phyloP scores from a whole-genome alignment of 2,888 invertebrate genomes.

The Rhagium mordax region DNA sequence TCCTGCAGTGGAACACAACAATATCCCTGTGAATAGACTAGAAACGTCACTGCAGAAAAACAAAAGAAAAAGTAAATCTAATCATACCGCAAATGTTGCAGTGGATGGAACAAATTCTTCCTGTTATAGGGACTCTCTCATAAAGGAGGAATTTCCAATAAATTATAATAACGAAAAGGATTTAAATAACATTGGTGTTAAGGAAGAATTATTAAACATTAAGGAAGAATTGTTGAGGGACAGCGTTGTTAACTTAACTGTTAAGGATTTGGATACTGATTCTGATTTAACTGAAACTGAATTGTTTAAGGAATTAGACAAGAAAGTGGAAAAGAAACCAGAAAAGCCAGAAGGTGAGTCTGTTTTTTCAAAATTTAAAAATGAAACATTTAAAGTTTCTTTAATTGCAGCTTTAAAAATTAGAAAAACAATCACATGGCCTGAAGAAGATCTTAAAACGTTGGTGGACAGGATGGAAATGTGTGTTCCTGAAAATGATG shows the following conservation, averaged over 20 bases:
- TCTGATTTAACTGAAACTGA: slow-evolving; percentile 51
- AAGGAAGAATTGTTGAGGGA: neutral
- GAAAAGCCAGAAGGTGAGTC: slow-evolving; percentile 29
- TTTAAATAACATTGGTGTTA: neutral
- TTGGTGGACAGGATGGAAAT: slow-evolving; percentile 68
- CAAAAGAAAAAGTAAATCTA: neutral
- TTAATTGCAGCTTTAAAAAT: slow-evolving; percentile 28
- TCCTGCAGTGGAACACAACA: neutral
- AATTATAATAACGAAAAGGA: neutral
- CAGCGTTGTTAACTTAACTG: neutral
- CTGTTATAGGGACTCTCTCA: neutral
- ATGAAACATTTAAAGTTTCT: neutral
- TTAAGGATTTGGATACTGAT: slow-evolving; percentile 41
- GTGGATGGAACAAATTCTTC: neutral
- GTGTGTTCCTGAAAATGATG: slow-evolving; percentile 69
- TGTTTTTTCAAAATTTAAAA: neutral
- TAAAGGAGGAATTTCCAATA: neutral
- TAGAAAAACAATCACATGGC: slow-evolving; percentile 57
- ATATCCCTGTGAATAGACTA: neutral
- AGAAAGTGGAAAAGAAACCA: slow-evolving; percentile 29
- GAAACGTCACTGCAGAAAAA: neutral
- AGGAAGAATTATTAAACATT: neutral
- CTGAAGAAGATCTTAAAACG: slow-evolving; percentile 68
- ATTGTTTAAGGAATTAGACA: slow-evolving; percentile 45
- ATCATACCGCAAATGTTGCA: neutral